A percentile compares a stretch with the other conserved stretches of the same genome.
Evolutionary conservation across 2,113 vertebrate species (phyloP).

Genomic region (Salminus brasiliensis): DNA sequence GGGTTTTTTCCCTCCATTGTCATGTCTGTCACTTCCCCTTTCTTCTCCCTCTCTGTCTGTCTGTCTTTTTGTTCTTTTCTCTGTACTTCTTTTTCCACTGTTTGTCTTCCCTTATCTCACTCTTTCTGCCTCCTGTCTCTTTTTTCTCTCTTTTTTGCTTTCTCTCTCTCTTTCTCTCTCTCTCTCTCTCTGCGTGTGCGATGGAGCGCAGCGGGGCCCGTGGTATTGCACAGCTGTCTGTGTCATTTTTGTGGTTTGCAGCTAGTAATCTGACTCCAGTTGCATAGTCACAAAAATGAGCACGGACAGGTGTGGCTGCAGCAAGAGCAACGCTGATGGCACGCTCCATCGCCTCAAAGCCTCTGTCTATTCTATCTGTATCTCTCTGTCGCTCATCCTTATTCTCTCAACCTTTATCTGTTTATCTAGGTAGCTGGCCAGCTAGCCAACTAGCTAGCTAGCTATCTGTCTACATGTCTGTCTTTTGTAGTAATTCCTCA

Average conservation of each 20-base stretch:
- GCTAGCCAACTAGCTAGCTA: neutral
- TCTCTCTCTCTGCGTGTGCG: constrained; percentile 35
- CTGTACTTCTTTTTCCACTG: neutral
- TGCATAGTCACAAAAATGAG: constrained; percentile 62
- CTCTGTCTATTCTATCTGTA: constrained; percentile 28
- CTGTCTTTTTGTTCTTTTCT: neutral
- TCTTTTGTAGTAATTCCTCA: neutral
- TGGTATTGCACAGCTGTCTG: constrained; percentile 57
- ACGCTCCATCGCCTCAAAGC: constrained; percentile 54
- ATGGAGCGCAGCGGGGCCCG: constrained; percentile 51
- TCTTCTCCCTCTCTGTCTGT: neutral
- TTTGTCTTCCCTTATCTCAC: neutral
- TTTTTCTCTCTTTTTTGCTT: constrained; percentile 4
- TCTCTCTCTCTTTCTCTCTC: neutral
- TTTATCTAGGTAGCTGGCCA: neutral
- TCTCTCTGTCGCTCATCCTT: neutral
- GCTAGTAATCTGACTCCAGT: constrained; percentile 59
- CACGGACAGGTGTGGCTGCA: constrained; percentile 59
- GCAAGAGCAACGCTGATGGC: constrained; percentile 52
- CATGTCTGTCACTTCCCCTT: neutral
- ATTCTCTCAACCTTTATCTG: neutral
- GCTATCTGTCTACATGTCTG: neutral
- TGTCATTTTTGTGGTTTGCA: constrained; percentile 61
- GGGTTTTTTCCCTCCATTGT: neutral
- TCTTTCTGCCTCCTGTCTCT: neutral